Evolutionary conservation across 2,113 vertebrate genomes (phyloP).

Genomic region (Geococcyx californianus): DNA sequence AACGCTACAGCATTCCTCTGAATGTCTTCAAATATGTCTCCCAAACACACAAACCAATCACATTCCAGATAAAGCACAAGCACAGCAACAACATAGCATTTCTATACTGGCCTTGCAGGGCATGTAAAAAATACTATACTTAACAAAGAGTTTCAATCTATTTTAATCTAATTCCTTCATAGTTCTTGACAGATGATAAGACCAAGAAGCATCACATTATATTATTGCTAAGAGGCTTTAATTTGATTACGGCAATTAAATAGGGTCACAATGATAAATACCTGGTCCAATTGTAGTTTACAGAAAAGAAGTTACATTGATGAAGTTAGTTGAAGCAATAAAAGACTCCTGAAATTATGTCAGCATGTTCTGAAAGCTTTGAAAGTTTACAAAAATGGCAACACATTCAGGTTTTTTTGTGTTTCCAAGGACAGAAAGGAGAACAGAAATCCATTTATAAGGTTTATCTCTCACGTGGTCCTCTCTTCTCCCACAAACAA

Average conservation of each 20-base stretch:
- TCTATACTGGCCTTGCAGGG: background rate
- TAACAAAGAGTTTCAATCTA: background rate
- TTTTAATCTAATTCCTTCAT: background rate
- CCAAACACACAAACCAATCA: background rate
- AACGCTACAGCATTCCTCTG: background rate
- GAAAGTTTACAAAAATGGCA: background rate
- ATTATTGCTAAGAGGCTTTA: background rate
- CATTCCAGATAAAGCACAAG: background rate
- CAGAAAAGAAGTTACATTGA: background rate
- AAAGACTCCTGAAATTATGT: background rate
- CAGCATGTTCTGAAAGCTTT: background rate
- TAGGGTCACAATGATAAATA: background rate
- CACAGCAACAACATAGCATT: background rate
- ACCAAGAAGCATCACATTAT: background rate
- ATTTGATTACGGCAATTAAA: background rate
- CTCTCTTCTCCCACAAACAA: background rate
- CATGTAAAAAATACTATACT: background rate
- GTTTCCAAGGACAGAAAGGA: background rate
- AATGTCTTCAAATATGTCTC: background rate
- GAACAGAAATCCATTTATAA: background rate
- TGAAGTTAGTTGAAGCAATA: background rate
- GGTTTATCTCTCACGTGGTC: background rate
- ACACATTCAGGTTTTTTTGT: background rate
- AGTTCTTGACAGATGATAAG: background rate
- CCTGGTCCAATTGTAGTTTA: background rate